Percentiles rank a stretch among this genome's conserved stretches.
These are phyloP conservation scores for Apteryx owenii DNA, from an alignment of 2,113 vertebrate genomes.

Conservation along the genomic window DNA sequence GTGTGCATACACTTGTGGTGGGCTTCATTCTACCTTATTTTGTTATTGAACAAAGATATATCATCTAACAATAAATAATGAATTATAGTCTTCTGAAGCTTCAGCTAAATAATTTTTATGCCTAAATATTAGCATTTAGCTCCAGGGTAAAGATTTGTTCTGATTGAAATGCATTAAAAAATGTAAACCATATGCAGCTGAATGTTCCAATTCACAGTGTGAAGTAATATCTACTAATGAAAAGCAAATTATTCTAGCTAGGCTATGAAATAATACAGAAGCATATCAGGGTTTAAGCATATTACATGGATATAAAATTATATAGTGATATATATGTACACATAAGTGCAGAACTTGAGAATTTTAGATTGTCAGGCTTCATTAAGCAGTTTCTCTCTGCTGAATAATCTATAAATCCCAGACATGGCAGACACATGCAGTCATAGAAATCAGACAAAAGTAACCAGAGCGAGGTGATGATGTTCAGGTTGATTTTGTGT, in stretches of 20 bases:
- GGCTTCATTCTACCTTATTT: neutral
- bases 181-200: neutral
- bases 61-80: neutral
- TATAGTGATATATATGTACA: neutral
- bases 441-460: neutral
- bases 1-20: neutral
- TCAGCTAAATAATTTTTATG: neutral
- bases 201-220: neutral
- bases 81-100: neutral
- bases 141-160: neutral
- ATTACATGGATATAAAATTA: neutral
- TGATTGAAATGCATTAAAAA: neutral
- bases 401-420: constrained; percentile 20
- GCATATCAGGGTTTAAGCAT: neutral
- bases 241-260: neutral
- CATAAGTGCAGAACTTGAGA: neutral
- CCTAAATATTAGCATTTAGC: neutral
- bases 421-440: neutral
- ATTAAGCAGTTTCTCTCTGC: neutral
- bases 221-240: neutral
- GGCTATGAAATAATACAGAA: neutral
- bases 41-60: neutral
- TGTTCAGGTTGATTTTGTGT: neutral
- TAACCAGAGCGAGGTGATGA: neutral
- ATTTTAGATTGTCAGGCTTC: neutral